A percentile compares a stretch with the other conserved stretches of the same genome.
Conservation (phyloP, 2,113 vertebrate species). For the Lontra canadensis region DNA sequence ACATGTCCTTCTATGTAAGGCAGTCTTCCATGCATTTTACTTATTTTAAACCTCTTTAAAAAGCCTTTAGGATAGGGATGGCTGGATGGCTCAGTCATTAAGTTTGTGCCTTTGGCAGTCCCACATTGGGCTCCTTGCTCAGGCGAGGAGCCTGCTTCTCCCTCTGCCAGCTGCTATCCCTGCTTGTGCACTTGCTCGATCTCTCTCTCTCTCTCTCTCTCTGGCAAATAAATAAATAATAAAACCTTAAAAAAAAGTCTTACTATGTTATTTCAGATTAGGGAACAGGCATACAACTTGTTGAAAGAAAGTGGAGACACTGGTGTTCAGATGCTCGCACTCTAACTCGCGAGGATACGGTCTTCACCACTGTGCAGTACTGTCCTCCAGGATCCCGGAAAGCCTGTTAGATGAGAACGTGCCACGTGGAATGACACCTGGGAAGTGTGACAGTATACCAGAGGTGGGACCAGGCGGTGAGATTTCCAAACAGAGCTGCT, state of each 20-base stretch:
- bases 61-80: background rate
- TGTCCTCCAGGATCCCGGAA: background rate
- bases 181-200: no score
- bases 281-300: no score
- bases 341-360: background rate
- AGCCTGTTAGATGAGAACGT: background rate
- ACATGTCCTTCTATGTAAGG: background rate
- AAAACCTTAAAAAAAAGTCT: background rate
- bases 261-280: background rate
- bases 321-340: background rate
- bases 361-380: background rate
- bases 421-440: background rate
- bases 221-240: background rate
- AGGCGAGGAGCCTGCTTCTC: no score
- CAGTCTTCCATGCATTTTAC: background rate
- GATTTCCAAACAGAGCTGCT: background rate
- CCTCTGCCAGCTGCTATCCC: no score
- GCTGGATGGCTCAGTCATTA: no score
- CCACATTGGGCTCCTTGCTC: no score
- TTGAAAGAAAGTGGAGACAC: background rate
- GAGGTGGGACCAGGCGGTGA: background rate
- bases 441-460: background rate
- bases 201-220: no score
- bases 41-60: background rate
- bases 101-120: no score